phyloP scores from a whole-genome alignment of 2,888 invertebrate genomes.

The Tholera decimalis region DNA sequence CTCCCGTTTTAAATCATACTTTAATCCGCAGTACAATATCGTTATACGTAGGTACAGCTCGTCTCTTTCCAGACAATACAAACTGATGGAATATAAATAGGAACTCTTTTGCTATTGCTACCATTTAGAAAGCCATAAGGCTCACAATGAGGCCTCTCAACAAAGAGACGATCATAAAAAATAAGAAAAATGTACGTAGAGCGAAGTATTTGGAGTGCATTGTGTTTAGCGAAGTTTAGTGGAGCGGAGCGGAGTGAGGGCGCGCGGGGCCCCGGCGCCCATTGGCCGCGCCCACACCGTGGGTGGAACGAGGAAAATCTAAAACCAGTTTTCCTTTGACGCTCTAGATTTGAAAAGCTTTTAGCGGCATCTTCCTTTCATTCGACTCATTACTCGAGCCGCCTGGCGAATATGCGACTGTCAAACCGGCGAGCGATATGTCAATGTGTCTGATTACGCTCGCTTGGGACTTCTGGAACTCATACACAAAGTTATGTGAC shows the following conservation, averaged over 20 bases:
- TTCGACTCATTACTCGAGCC: conserved; percentile 76
- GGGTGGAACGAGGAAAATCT: conserved; percentile 86
- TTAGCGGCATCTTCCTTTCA: conserved; percentile 86
- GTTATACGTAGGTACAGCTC: conserved; percentile 7
- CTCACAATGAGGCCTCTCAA: conserved; percentile 37
- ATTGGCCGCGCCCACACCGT: conserved; percentile 87
- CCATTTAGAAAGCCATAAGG: conserved; percentile 31
- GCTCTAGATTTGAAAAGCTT: conserved; percentile 86
- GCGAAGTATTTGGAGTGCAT: conserved; percentile 68
- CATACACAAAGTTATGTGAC: conserved; percentile 1
- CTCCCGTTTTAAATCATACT: conserved; percentile 69
- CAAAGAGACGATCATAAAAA: conserved; percentile 41
- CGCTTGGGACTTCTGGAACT: conserved; percentile 73
- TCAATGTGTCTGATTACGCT: conserved; percentile 76
- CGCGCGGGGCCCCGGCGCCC: conserved; percentile 80
- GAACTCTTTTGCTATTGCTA: conserved; percentile 28
- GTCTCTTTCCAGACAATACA: conserved; percentile 24
- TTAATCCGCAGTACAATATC: conserved; percentile 61
- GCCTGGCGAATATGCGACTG: conserved; percentile 73
- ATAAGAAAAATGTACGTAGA: conserved; percentile 53
- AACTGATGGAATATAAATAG: conserved; percentile 11
- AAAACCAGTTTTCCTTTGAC: conserved; percentile 80
- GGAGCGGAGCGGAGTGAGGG: conserved; percentile 70
- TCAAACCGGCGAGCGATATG: conserved; percentile 70
- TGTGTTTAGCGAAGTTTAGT: conserved; percentile 74